These are phyloP conservation scores for Cromileptes altivelis DNA, from an alignment of 2,113 vertebrate genomes.

Conservation along the genomic window DNA sequence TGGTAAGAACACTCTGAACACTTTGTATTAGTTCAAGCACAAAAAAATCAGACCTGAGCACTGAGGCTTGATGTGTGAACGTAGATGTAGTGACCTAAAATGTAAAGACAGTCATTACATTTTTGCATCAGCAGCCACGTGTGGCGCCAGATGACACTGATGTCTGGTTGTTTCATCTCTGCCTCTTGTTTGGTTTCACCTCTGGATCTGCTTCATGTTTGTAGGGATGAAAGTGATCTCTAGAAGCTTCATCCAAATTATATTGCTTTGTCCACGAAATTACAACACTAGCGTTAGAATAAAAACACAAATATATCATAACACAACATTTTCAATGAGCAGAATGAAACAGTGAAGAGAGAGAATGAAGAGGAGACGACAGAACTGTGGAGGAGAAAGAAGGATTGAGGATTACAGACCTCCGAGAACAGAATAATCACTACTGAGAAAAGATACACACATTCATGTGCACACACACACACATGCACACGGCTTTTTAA, in stretches of 20 bases:
- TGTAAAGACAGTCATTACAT: too few relatives aligned
- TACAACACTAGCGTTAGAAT: too few relatives aligned
- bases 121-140: too few relatives aligned
- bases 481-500: neutral
- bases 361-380: neutral
- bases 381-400: neutral
- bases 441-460: neutral
- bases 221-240: neutral
- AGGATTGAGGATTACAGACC: slow-evolving; percentile 5
- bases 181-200: too few relatives aligned
- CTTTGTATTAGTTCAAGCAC: too few relatives aligned
- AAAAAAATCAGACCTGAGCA: too few relatives aligned
- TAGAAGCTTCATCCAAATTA: neutral
- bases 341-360: neutral
- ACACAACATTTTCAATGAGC: neutral
- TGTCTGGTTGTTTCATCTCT: too few relatives aligned
- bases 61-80: too few relatives aligned
- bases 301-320: too few relatives aligned
- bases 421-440: slow-evolving; percentile 21
- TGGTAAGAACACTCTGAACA: slow-evolving; percentile 83
- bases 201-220: too few relatives aligned
- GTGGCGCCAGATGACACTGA: too few relatives aligned
- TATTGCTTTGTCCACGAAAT: neutral
- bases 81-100: too few relatives aligned
- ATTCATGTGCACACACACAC: neutral